Evolutionary conservation across 2,797 vertebrate species (phyloP).

Genomic region (Synaphobranchus kaupii): DNA sequence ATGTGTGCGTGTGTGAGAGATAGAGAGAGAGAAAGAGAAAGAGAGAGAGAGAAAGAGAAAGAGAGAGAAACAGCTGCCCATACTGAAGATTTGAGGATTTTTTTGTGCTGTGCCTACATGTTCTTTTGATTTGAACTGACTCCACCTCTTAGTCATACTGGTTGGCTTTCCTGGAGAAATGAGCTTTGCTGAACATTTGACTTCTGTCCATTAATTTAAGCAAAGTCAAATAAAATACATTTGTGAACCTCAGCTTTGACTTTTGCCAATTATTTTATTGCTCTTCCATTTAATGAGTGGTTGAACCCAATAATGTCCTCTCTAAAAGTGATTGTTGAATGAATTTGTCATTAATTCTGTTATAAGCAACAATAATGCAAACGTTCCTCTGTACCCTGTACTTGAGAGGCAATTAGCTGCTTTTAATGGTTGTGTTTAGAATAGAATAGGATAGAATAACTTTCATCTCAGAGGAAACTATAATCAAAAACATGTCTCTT

Average conservation of each 20-base stretch:
- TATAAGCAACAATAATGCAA: background rate
- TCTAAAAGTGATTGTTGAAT: background rate
- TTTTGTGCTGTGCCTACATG: background rate
- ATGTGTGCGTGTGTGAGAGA: no score
- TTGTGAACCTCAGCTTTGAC: background rate
- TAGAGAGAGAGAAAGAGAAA: no score
- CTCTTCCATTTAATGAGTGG: background rate
- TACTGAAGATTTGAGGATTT: background rate
- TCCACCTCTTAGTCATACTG: background rate
- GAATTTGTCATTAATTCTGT: background rate
- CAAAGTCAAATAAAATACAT: background rate
- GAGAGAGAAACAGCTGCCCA: background rate
- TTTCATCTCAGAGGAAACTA: no score
- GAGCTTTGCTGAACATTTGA: background rate
- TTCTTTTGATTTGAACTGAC: background rate
- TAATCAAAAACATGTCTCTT: no score
- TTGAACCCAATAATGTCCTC: background rate
- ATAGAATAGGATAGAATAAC: background rate
- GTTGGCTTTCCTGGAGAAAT: background rate
- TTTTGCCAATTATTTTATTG: background rate
- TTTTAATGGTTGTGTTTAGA: background rate
- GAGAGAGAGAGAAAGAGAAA: no score
- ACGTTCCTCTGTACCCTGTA: background rate
- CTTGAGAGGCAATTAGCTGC: background rate
- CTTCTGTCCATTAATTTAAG: background rate